Evolutionary conservation across 2,113 vertebrate species (phyloP).

Genomic region (Loxodonta africana): DNA sequence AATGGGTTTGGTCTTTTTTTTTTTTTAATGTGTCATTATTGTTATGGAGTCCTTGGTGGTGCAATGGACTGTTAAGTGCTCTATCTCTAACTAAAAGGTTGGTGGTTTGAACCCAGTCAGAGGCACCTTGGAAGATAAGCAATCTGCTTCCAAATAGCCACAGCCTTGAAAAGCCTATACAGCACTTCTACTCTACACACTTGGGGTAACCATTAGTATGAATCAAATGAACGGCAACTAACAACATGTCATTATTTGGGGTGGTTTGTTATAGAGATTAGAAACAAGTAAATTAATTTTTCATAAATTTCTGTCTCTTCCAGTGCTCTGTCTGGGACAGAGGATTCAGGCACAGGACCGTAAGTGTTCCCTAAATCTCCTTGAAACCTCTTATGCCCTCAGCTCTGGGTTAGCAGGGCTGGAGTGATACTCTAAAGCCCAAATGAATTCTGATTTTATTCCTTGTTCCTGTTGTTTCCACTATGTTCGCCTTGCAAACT

Average conservation of each 20-base stretch:
- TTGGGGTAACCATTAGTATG: background rate
- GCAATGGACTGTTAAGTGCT: background rate
- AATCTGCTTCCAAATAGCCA: background rate
- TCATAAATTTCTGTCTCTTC: constrained; percentile 18
- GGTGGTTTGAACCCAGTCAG: background rate
- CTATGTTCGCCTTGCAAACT: background rate
- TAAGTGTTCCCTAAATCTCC: background rate
- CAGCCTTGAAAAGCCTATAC: no score
- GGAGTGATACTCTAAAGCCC: background rate
- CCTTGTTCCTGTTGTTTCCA: background rate
- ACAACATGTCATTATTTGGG: background rate
- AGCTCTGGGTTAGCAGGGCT: background rate
- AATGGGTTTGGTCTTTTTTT: no score
- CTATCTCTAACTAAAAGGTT: background rate
- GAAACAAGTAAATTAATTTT: background rate
- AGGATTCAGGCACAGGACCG: constrained; percentile 15
- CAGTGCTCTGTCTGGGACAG: constrained; percentile 55
- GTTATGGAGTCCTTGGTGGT: background rate
- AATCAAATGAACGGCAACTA: background rate
- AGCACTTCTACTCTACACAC: background rate
- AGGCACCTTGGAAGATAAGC: background rate
- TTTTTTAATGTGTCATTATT: background rate
- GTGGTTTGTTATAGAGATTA: background rate
- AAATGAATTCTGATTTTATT: background rate
- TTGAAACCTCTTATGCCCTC: background rate